These are phyloP conservation scores for Oscheius onirici DNA, from an alignment of 2,888 invertebrate genomes.

Conservation along the genomic window DNA sequence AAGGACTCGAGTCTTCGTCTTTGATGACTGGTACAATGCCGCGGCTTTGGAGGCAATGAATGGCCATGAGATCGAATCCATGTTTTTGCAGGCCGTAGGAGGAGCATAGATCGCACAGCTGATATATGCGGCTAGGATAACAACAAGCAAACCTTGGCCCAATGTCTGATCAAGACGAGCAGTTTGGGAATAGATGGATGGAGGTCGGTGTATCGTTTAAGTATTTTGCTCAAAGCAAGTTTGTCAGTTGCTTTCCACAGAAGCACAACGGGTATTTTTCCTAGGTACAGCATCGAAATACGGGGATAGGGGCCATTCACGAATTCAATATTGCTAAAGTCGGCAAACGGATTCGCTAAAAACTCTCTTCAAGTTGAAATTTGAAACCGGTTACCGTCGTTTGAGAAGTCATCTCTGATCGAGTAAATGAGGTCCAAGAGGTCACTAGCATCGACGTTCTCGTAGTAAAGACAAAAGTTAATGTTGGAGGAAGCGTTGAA, in stretches of 20 bases:
- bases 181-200: conserved; percentile 60
- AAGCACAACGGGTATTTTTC: background rate
- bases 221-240: conserved; percentile 18
- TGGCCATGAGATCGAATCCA: conserved; percentile 74
- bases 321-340: background rate
- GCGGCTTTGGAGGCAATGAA: conserved; percentile 75
- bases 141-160: conserved; percentile 73
- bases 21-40: conserved; percentile 38
- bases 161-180: conserved; percentile 71
- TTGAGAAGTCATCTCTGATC: background rate
- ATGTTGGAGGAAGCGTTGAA: background rate
- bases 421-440: background rate
- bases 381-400: background rate
- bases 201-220: conserved; percentile 33
- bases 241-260: background rate
- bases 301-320: conserved; percentile 2
- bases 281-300: background rate
- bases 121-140: background rate
- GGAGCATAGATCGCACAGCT: conserved; percentile 1
- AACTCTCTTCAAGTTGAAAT: background rate
- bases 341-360: conserved; percentile 3
- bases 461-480: background rate
- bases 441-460: background rate
- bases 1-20: background rate
- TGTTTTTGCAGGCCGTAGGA: conserved; percentile 66